Evolutionary conservation across 2,797 vertebrate genomes (phyloP).

Genomic region (Champsocephalus gunnari): DNA sequence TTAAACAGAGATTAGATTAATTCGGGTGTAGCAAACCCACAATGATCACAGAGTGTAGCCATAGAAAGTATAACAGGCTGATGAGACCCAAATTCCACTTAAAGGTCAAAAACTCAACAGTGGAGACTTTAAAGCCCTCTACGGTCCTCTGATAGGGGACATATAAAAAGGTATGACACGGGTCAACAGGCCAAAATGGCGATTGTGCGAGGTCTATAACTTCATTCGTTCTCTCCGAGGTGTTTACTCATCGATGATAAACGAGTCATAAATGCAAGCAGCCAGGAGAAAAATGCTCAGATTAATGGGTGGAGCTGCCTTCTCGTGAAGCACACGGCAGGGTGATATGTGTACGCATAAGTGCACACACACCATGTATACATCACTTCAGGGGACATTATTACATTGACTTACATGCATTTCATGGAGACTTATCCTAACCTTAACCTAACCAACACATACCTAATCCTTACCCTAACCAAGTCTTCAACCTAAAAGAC

Average conservation of each 20-base stretch:
- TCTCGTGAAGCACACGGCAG: conserved; percentile 32
- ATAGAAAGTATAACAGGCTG: conserved; percentile 14
- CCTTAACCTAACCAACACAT: no score
- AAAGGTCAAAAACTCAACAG: conserved; percentile 47
- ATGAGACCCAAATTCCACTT: conserved; percentile 35
- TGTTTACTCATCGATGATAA: conserved; percentile 51
- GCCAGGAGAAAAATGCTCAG: conserved; percentile 42
- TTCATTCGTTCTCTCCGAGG: conserved; percentile 48
- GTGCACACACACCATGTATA: neutral
- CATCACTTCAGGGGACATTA: no score
- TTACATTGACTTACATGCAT: no score
- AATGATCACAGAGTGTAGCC: conserved; percentile 13
- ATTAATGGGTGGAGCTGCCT: conserved; percentile 35
- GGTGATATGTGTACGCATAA: conserved; percentile 2
- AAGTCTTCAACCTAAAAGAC: no score
- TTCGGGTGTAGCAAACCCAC: conserved; percentile 22
- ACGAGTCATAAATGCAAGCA: conserved; percentile 39
- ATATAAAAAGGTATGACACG: conserved; percentile 45
- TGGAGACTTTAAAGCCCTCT: conserved; percentile 36
- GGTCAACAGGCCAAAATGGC: conserved; percentile 47
- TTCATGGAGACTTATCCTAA: no score
- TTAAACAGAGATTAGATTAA: conserved; percentile 13
- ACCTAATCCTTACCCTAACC: no score
- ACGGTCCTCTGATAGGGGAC: conserved; percentile 25
- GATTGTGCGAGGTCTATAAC: conserved; percentile 24